A percentile compares a stretch with the other conserved stretches of the same genome.
These are phyloP conservation scores for Amphiprion ocellaris DNA, from an alignment of 2,113 vertebrate species.

Conservation along the genomic window DNA sequence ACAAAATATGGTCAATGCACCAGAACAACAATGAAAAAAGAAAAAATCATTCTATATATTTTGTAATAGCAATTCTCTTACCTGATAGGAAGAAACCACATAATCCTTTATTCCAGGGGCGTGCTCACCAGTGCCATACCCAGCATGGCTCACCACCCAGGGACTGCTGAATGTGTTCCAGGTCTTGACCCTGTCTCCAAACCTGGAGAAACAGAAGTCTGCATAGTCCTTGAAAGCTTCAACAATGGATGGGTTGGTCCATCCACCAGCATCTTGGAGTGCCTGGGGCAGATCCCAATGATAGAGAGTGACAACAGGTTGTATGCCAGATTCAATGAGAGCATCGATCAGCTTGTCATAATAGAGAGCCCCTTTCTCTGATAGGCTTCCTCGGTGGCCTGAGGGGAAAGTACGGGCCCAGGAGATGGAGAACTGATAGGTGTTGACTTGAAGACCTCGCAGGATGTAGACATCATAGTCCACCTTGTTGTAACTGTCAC, in stretches of 20 bases:
- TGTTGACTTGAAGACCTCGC: slow-evolving; percentile 86
- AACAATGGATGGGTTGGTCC: slow-evolving; percentile 88
- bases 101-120: slow-evolving; percentile 89
- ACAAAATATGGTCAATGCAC: background rate
- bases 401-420: slow-evolving; percentile 93
- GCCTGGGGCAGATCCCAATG: slow-evolving; percentile 95
- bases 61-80: slow-evolving; percentile 52
- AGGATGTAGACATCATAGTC: slow-evolving; percentile 90
- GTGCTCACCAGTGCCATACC: slow-evolving; percentile 93
- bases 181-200: slow-evolving; percentile 91
- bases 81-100: slow-evolving; percentile 90
- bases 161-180: slow-evolving; percentile 97
- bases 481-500: slow-evolving; percentile 94
- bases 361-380: slow-evolving; percentile 85
- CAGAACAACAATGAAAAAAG: too few species aligned
- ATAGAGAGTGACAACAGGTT: slow-evolving; percentile 91
- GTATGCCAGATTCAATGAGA: slow-evolving; percentile 85
- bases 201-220: slow-evolving; percentile 92
- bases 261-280: slow-evolving; percentile 90
- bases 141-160: slow-evolving; percentile 93
- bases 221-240: slow-evolving; percentile 90
- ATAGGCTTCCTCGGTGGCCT: slow-evolving; percentile 77
- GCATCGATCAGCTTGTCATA: slow-evolving; percentile 89
- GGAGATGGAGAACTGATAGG: slow-evolving; percentile 95
- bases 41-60: accelerated